Evolutionary conservation across 2,888 invertebrate genomes (phyloP).

Genomic region (Rhamphomyia laevipes): DNA sequence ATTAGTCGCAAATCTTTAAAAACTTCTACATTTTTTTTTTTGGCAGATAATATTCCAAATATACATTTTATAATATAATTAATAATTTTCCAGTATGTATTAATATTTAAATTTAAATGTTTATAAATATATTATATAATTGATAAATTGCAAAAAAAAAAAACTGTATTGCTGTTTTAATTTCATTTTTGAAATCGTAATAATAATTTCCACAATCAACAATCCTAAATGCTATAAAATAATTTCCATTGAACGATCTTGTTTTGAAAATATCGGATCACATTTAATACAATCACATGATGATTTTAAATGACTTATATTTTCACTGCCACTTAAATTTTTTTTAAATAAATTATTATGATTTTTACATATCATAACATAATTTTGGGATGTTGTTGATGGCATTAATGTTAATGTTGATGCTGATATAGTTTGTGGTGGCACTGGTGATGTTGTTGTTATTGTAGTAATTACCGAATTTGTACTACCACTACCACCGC

Average conservation of each 20-base stretch:
- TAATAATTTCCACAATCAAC: not conserved
- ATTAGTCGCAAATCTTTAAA: too few relatives aligned
- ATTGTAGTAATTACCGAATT: constrained; percentile 8
- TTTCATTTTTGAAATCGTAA: too few relatives aligned
- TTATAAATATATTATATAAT: too few relatives aligned
- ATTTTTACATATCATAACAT: not conserved
- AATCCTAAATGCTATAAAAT: constrained; percentile 30
- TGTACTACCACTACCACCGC: constrained; percentile 2
- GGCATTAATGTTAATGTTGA: constrained; percentile 8
- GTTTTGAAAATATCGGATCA: constrained; percentile 28
- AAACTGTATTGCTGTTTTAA: too few relatives aligned
- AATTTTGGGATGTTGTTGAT: not conserved
- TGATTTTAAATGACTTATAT: not conserved
- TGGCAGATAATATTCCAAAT: too few relatives aligned
- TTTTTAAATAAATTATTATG: not conserved
- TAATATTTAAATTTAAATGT: too few relatives aligned
- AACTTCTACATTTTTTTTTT: too few relatives aligned
- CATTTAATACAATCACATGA: constrained; percentile 17
- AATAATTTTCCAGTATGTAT: too few relatives aligned
- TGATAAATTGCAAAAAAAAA: too few relatives aligned
- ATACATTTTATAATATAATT: too few relatives aligned
- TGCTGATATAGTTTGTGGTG: constrained; percentile 1
- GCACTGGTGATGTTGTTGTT: constrained; percentile 6
- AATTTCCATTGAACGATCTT: constrained; percentile 32
- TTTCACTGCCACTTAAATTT: not conserved